Conservation (phyloP, 2,113 vertebrate genomes). For the Siphamia tubifer region DNA sequence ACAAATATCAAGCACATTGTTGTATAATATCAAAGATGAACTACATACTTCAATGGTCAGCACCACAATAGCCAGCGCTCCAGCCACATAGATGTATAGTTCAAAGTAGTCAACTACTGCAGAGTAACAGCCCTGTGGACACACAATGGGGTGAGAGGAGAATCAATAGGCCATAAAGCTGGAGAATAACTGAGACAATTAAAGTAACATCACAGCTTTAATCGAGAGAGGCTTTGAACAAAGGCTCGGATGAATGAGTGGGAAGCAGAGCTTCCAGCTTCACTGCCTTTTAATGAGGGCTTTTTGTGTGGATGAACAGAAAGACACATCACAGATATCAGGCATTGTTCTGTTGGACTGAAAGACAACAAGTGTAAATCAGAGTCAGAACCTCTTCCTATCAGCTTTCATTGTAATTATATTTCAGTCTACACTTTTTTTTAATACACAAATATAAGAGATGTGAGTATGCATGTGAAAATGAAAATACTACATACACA, state of each 20-base stretch:
- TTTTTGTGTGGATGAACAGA: conserved; percentile 60
- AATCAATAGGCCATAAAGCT: conserved; percentile 44
- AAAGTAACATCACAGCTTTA: conserved; percentile 54
- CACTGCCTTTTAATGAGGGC: conserved; percentile 60
- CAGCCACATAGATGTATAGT: conserved; percentile 91
- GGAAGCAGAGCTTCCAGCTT: conserved; percentile 46
- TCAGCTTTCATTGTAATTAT: conserved; percentile 56
- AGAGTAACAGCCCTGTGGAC: conserved; percentile 89
- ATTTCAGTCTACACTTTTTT: conserved; percentile 30
- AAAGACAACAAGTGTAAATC: conserved; percentile 63
- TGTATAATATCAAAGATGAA: no score
- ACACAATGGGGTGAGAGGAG: conserved; percentile 29
- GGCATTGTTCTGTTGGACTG: conserved; percentile 49
- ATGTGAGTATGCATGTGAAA: neutral
- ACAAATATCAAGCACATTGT: neutral
- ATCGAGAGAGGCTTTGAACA: conserved; percentile 52
- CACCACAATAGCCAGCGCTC: conserved; percentile 91
- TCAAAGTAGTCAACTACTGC: conserved; percentile 92
- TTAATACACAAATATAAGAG: conserved; percentile 7
- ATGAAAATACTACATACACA: conserved; percentile 5
- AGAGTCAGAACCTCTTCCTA: conserved; percentile 27
- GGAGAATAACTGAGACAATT: conserved; percentile 46
- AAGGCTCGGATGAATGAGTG: conserved; percentile 49
- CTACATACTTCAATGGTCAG: conserved; percentile 89
- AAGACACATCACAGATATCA: conserved; percentile 29